phyloP scores from a whole-genome alignment of 2,113 vertebrate species.

The Hipposideros armiger region DNA sequence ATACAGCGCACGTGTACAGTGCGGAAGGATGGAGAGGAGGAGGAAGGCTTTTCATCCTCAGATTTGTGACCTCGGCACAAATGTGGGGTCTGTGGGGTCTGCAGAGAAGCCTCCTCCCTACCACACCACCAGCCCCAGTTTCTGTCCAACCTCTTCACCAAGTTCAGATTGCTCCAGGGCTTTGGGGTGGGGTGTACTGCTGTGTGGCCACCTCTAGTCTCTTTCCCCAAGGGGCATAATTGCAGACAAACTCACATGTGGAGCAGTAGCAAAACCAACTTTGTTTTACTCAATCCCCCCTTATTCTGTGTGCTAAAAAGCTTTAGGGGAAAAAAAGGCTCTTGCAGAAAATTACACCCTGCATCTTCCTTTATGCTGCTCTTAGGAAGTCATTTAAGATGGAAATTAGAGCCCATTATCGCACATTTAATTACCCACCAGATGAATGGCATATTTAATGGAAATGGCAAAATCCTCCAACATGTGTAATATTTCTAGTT shows the following conservation, averaged over 20 bases:
- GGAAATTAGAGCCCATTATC: constrained; percentile 81
- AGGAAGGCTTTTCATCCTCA: not conserved
- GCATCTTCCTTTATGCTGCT: constrained; percentile 61
- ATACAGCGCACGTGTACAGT: rapidly evolving
- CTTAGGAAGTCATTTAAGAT: constrained; percentile 78
- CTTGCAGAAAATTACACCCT: constrained; percentile 73
- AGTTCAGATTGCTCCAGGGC: not conserved
- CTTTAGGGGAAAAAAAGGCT: not conserved
- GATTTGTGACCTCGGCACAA: not conserved
- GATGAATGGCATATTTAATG: constrained; percentile 81
- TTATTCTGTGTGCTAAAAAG: constrained; percentile 35
- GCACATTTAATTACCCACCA: constrained; percentile 79
- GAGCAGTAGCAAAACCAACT: not conserved
- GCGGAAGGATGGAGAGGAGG: not conserved
- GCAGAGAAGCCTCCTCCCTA: not conserved
- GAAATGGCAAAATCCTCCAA: constrained; percentile 76
- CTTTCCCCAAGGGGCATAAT: not conserved
- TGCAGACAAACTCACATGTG: not conserved
- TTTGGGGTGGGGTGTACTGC: not conserved
- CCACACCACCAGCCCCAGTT: not conserved
- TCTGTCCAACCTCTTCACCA: not conserved
- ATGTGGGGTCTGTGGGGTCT: not conserved
- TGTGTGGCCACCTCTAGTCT: not conserved
- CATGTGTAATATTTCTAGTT: constrained; percentile 72
- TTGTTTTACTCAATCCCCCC: constrained; percentile 34